Evolutionary conservation across 2,797 vertebrate genomes (phyloP), one percentile per base, ranked within the genome.

Genomic region (Brachymystax lenok): DNA sequence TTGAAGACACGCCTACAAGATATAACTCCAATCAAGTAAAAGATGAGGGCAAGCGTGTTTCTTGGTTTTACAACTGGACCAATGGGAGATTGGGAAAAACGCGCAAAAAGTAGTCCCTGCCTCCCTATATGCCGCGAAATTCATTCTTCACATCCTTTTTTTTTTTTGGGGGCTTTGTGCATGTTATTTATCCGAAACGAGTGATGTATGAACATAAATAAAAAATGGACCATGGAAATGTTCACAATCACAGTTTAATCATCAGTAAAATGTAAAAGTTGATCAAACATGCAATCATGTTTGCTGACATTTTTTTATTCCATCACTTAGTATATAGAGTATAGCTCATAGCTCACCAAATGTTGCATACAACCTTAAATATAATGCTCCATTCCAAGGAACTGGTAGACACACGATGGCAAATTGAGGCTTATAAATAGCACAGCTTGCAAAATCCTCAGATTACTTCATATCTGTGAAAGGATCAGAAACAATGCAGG

Each of bases 381-480:
- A 46, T 10, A 63, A 19, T 24, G 10, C n/a, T 24, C 21, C 21
- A 13, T 19, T 46, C 59, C 59, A 63, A 59, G 24, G 6, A 71
- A 71, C 40, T 51, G 21, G 63, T 64, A 28, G 17, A 13, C 63
- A 56, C 51, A 63, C 61, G 7, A 28, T 51, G n/a, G 8, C 12
- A n/a, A 3, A 63, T 51, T 7, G 3, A 33, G 50, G 40, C n/a
- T 68, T 79, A 63, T 6, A 21, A 27, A 63, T 21, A 63, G 59
- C 21, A 27, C 21, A 63, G n/a, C 10, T 27, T 21, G 21, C 59
- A 63, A 63, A 21, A 12, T 24, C 59, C 8, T 3, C 52, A 69
- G 27, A 27, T 78, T 70, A 80, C 16, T 84, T 51, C 63, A 7
- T 77, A 69, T 52, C 87, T 85, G 73, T 28, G 52, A 54, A 80